Evolutionary conservation across 2,797 vertebrate species (phyloP).

Genomic region (Scarus forsteni): DNA sequence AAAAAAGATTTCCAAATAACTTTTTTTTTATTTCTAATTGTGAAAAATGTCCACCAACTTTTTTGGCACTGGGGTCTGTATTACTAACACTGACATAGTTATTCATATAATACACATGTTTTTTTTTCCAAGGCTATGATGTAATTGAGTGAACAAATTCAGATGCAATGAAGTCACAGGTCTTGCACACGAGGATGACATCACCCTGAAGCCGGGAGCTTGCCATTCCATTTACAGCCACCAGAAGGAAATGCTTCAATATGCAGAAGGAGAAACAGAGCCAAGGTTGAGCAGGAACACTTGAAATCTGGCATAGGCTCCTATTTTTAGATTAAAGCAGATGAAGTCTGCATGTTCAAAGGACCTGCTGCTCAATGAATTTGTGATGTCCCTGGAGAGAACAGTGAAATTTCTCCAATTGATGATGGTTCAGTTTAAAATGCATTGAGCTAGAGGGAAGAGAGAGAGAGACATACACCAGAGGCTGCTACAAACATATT

Average conservation of each 20-base stretch:
- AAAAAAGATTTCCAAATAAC: too few relatives aligned
- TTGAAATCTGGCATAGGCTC: conserved; percentile 21
- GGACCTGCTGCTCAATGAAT: conserved; percentile 31
- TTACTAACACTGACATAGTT: too few relatives aligned
- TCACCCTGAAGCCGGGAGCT: conserved; percentile 35
- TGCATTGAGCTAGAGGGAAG: not conserved
- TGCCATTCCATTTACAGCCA: conserved; percentile 40
- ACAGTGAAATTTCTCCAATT: conserved; percentile 4
- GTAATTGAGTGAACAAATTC: not conserved
- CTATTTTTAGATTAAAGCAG: conserved; percentile 53
- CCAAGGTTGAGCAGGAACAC: conserved; percentile 29
- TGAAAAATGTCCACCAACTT: too few relatives aligned
- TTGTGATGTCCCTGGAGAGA: conserved; percentile 27
- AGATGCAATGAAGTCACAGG: conserved; percentile 42
- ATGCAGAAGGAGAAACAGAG: conserved; percentile 6
- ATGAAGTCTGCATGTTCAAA: conserved; percentile 33
- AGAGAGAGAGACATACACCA: conserved; percentile 1
- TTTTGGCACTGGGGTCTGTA: too few relatives aligned
- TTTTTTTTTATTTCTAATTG: too few relatives aligned
- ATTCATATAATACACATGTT: too few relatives aligned
- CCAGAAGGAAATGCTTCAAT: conserved; percentile 21
- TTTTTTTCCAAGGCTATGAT: too few relatives aligned
- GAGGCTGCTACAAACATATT: not conserved
- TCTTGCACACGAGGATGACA: conserved; percentile 34
- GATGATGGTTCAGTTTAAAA: conserved; percentile 10